Evolutionary conservation across 2,888 invertebrate species (phyloP), one percentile per base, ranked within the genome.

Genomic region (Blomia tropicalis): DNA sequence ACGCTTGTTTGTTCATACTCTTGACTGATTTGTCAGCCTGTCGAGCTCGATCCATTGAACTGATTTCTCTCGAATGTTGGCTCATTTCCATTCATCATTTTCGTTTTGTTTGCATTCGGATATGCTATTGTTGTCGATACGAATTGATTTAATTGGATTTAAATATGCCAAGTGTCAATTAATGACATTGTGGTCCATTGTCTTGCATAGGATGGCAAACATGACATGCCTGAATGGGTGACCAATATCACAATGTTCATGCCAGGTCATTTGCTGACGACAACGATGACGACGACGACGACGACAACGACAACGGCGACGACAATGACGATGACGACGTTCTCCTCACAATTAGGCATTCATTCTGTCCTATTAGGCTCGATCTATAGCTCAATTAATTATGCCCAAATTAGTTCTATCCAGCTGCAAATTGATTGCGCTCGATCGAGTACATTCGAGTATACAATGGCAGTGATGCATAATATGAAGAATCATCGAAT

Each of bases 341-440:
- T n/a, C n/a, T n/a, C n/a, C n/a, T n/a, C n/a, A n/a, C 51, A 47
- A 47, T 47, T 47, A 47, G 51, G 22, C 51, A 47, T 11, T 47
- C 51, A 47, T 47, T 47, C 51, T 47, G 51, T 47, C 11, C 51
- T 47, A 47, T 47, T 47, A 47, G 51, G 51, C 51, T 7, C 51
- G 27, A 47, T 47, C 51, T 47, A 47, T 47, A 47, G n/a, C 51
- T 47, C 27, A 47, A 47, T 47, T 47, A 47, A 47, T 47, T 47
- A 47, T 47, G 51, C 51, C n/a, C 22, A 22, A 47, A 47, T 47
- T 47, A 47, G n/a, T n/a, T n/a, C n/a, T n/a, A n/a, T n/a, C n/a
- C n/a, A n/a, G n/a, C n/a, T n/a, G n/a, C n/a, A n/a, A n/a, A n/a
- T n/a, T n/a, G n/a, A n/a, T n/a, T 47, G 51, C 22, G 22, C 51